Evolutionary conservation across 2,113 vertebrate genomes (phyloP), one percentile per base, ranked within the genome.

Genomic region (Lipophrys pholis): DNA sequence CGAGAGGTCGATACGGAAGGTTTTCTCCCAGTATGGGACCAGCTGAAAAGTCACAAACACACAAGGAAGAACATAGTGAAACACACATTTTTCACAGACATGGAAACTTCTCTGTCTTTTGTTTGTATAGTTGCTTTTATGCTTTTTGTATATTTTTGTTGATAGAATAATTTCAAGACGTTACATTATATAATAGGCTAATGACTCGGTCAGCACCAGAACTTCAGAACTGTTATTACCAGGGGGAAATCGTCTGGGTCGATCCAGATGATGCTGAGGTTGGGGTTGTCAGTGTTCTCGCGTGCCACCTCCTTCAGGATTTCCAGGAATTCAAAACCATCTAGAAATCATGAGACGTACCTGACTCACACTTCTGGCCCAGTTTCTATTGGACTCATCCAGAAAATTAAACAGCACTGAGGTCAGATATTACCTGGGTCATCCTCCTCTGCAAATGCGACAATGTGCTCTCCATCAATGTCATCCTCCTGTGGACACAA

Each of bases 211-310:
- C 21, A 4, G 21, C 4, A 4, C 21, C 21, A 30, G 21, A 30
- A 30, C 21, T 30, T 30, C 21, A 30, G 21, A n/a, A 8, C 5
- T 30, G 4, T 59, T 77, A 17, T 11, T 90, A 98, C 96, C 95
- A 98, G 89, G 0, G 96, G 96, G 89, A 97, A 98, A 14, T 96
- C 93, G 51, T 97, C 96, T 0, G 97, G 97, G 85, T 98, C 96
- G 0, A 97, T 96, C 96, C 96, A 98, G 91, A 97, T 94, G 86
- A 97, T 96, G 92, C 97, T 97, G n/a, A 98, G 95, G 30, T 97
- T 93, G 0, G 96, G 95, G 82, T 97, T 95, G 5, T 97, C 92
- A 0, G 95, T 96, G 86, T 98, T 98, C 36, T 96, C 95, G n/a
- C 93, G 94, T 8, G 97, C 95, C 68, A 98, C 97, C 12, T 96